These are phyloP conservation scores for cat (Felis catus) DNA, from an alignment of 2,113 vertebrate species.

Conservation along the genomic window F.catus_Fca126_mat1.0 CM031412.1:90934001-90934500, in stretches of 20 bases:
- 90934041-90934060: not conserved
- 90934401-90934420: not conserved
- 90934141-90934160: not conserved
- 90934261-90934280: not conserved
- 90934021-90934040: not conserved
- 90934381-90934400: not conserved
- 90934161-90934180: not conserved
- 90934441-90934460: accelerated
- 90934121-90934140: not conserved
- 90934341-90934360: not conserved
- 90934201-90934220: not conserved
- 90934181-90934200: not conserved
- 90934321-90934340: not conserved
- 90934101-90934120: not conserved
- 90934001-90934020: not conserved
- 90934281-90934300: not conserved
- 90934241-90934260: not conserved
- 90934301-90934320: not conserved
- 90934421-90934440: accelerated
- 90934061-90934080: not conserved
- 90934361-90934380: not conserved
- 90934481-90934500: not conserved
- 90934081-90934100: not conserved
- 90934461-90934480: accelerated
- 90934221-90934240: not conserved